These are phyloP conservation scores for Nesogale talazaci DNA, from an alignment of 2,113 vertebrate species.

Conservation along the genomic window DNA sequence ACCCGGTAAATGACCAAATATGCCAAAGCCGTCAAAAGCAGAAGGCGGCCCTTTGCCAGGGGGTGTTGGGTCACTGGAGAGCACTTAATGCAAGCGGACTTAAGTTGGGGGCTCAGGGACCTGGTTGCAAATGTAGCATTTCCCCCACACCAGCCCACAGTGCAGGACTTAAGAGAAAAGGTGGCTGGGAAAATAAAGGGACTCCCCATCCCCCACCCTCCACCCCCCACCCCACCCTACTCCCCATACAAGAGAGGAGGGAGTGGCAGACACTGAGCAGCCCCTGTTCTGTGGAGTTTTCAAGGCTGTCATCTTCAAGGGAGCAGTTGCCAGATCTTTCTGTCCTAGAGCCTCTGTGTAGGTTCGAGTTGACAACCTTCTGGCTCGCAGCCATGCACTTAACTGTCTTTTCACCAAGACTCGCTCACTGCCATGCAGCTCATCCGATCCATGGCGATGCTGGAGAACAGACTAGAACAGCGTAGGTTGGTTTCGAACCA, in stretches of 20 bases:
- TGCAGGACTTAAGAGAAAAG: neutral
- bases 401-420: neutral
- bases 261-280: neutral
- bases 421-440: neutral
- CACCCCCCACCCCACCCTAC: too few species aligned
- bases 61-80: constrained; percentile 94
- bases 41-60: constrained; percentile 97
- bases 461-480: too few species aligned
- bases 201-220: too few species aligned
- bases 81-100: constrained; percentile 87
- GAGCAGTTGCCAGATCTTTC: neutral
- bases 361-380: neutral
- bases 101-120: constrained; percentile 73
- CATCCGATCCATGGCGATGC: neutral
- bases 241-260: neutral
- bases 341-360: neutral
- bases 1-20: constrained; percentile 99
- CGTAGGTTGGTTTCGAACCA: too few species aligned
- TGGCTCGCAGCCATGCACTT: neutral
- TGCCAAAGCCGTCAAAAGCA: constrained; percentile 98
- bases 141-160: neutral
- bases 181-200: neutral
- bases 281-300: neutral
- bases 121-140: neutral
- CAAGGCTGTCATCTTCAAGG: neutral